Evolutionary conservation across 2,113 vertebrate genomes (phyloP), one percentile per base, ranked within the genome.

Genomic region (Cairina moschata): DNA sequence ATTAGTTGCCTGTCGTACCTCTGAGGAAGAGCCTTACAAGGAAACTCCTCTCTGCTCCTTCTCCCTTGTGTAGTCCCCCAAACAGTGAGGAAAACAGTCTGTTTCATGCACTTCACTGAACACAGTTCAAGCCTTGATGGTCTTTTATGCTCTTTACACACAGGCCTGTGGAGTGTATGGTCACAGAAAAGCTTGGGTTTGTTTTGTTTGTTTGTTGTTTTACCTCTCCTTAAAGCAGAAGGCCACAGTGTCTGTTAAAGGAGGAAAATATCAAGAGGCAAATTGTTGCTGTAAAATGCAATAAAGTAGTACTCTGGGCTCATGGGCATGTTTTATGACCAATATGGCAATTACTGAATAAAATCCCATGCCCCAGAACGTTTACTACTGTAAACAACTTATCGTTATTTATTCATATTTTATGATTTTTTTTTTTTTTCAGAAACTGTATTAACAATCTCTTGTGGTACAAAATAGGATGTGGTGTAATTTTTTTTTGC

Each of bases 351-450:
- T 86, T 91, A 87, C 50, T 59, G 62, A 93, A 66, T 79, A 89
- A 94, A 97, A 94, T 82, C 80, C n/a, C 26, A 63, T 76, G 62
- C 54, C 56, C 44, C 58, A 42, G 77, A 86, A 91, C 59, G 62
- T 69, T 95, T 91, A 82, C 42, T 74, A 80, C 67, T 80, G 46
- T 90, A 95, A 90, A 93, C 78, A 96, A 89, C 80, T 92, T 92
- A 74, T 7, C 52, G 72, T 56, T 91, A 74, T 93, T 95, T 90
- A 91, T 83, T 92, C 4, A 76, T 82, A 52, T 87, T 91, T 93
- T 66, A 81, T 76, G 10, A 80, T 14, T 81, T 75, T 56, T 77
- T 72, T 56, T 77, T 72, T 92, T 80, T 84, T 86, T 80, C 31
- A 17, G 29, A 69, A 88, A 94, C 56, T 23, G 26, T 50, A 83